Evolutionary conservation across 2,888 invertebrate genomes (phyloP).

Genomic region (Anaspis maculata): DNA sequence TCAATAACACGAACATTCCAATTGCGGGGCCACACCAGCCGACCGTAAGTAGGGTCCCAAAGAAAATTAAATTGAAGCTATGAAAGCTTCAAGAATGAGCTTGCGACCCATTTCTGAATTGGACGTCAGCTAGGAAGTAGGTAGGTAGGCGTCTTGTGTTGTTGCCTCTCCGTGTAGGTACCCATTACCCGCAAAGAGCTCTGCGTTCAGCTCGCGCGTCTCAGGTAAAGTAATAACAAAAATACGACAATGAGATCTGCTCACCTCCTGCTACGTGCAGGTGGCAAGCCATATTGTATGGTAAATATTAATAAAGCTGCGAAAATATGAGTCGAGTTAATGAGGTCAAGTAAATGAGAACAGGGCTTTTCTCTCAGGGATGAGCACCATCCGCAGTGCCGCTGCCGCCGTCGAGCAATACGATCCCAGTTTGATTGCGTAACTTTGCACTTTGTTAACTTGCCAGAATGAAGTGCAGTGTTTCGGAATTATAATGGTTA

Average conservation of each 20-base stretch:
- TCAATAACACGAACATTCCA: no score
- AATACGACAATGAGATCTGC: neutral
- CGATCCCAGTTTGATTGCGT: constrained; percentile 35
- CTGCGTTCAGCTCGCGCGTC: no score
- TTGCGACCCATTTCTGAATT: no score
- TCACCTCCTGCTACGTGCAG: neutral
- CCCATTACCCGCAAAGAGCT: no score
- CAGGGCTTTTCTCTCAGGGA: constrained; percentile 25
- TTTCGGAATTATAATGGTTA: constrained; percentile 39
- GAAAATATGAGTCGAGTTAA: constrained; percentile 18
- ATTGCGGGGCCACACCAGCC: no score
- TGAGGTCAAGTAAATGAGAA: constrained; percentile 23
- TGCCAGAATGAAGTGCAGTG: constrained; percentile 37
- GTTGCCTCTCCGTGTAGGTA: no score
- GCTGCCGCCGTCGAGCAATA: no score
- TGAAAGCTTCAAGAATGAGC: no score
- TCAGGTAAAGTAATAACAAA: constrained; percentile 2
- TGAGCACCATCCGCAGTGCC: constrained; percentile 20
- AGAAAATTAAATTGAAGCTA: no score
- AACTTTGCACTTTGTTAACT: constrained; percentile 40
- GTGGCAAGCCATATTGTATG: constrained; percentile 6
- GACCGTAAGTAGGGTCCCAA: no score
- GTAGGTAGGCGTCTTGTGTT: no score
- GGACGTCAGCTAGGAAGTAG: no score
- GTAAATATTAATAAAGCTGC: constrained; percentile 12